Evolutionary conservation across 2,113 vertebrate species (phyloP).

Genomic region (Tachycineta bicolor): DNA sequence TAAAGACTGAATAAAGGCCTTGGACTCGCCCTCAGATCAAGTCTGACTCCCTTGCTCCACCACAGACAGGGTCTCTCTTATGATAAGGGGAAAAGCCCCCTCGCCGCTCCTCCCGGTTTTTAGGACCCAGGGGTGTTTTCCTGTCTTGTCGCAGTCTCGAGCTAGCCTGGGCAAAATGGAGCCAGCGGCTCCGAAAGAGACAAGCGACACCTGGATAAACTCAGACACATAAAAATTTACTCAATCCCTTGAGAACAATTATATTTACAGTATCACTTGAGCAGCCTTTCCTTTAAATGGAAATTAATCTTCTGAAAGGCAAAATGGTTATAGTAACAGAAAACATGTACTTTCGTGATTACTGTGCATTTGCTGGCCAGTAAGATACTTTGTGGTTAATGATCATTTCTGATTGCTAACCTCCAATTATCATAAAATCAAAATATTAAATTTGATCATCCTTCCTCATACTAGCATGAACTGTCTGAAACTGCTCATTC

Average conservation of each 20-base stretch:
- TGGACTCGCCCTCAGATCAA: too few relatives aligned
- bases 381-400: not conserved
- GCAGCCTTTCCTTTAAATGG: not conserved
- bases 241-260: not conserved
- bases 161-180: too few relatives aligned
- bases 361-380: not conserved
- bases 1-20: too few relatives aligned
- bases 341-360: not conserved
- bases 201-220: not conserved
- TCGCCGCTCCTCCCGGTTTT: too few relatives aligned
- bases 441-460: constrained; percentile 12
- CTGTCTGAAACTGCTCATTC: not conserved
- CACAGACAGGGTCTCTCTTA: too few relatives aligned
- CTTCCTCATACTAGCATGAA: not conserved
- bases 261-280: not conserved
- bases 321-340: not conserved
- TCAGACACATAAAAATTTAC: not conserved
- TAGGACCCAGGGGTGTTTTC: too few relatives aligned
- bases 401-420: not conserved
- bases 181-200: too few relatives aligned
- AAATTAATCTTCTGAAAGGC: constrained; percentile 15
- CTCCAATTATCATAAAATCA: constrained; percentile 6
- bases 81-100: too few relatives aligned
- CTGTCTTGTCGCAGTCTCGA: too few relatives aligned
- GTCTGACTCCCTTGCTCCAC: too few relatives aligned